Percentiles rank a stretch among this genome's conserved stretches.
Conservation (phyloP, 2,113 vertebrate genomes). For the Amphiprion percula region DNA sequence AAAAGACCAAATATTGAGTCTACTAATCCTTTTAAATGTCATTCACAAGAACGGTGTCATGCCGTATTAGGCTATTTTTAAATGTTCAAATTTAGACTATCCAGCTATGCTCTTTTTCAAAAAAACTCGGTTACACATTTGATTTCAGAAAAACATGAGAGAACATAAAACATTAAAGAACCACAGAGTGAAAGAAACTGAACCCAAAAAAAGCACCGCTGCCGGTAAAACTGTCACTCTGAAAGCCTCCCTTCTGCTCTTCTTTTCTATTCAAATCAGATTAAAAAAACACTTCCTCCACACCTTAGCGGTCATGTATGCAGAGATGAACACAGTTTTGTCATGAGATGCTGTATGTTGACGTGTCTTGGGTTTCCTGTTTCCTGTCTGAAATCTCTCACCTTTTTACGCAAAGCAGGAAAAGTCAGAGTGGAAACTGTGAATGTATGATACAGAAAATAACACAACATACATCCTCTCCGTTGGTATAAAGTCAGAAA, state of each 20-base stretch:
- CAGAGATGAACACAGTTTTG: constrained; percentile 1
- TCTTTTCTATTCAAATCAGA: constrained; percentile 15
- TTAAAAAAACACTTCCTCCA: background rate
- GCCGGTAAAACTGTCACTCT: constrained; percentile 14
- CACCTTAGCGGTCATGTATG: background rate
- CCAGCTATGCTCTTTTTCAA: background rate
- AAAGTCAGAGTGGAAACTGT: constrained; percentile 21
- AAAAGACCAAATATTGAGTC: background rate
- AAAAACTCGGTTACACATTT: background rate
- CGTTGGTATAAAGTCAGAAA: background rate
- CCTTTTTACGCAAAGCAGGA: constrained; percentile 15
- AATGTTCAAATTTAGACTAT: constrained; percentile 28
- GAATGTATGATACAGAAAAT: background rate
- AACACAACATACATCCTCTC: background rate
- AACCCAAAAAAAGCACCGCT: background rate
- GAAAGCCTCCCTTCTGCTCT: constrained; percentile 3
- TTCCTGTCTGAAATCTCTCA: constrained; percentile 54
- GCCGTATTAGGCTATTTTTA: constrained; percentile 40
- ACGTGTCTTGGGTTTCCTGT: constrained; percentile 52
- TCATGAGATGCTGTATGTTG: constrained; percentile 12
- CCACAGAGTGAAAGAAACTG: constrained; percentile 10
- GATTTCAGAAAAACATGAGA: background rate
- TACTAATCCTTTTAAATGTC: background rate
- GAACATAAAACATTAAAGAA: constrained; percentile 34
- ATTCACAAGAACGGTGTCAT: background rate